Percentiles rank a stretch among this genome's conserved stretches.
These are phyloP conservation scores for Pocillopora verrucosa DNA, from an alignment of 64 coral and sea anemone genomes.

Conservation along the genomic window DNA sequence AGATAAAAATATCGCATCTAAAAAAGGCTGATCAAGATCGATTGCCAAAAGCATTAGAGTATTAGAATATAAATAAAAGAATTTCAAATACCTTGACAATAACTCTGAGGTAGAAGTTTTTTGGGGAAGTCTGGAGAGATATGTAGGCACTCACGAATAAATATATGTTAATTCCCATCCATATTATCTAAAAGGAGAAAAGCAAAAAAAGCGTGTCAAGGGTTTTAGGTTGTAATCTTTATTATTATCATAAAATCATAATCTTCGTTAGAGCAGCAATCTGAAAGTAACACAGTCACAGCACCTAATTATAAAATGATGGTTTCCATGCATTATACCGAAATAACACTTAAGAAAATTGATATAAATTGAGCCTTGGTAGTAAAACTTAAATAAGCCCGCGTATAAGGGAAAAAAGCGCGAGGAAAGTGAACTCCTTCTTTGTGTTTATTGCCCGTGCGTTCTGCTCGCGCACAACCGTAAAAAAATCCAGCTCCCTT, in stretches of 20 bases:
- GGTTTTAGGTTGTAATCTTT: no score
- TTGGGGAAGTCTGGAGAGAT: constrained; percentile 47
- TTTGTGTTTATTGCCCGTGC: no score
- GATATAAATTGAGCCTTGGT: no score
- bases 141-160: constrained; percentile 65
- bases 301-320: background rate
- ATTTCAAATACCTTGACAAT: constrained; percentile 64
- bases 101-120: constrained; percentile 65
- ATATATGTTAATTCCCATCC: constrained; percentile 83
- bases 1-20: background rate
- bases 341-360: no score
- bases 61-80: no score
- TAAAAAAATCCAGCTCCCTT: no score
- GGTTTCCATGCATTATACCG: background rate
- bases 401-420: no score
- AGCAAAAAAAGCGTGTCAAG: background rate
- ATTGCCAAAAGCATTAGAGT: no score
- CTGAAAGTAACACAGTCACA: constrained; percentile 8
- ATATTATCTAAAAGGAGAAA: constrained; percentile 49
- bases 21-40: background rate
- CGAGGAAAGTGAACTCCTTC: no score
- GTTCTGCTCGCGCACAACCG: no score
- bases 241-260: no score
- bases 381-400: no score
- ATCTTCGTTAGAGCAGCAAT: background rate